Conservation (phyloP, 2,113 vertebrate species). For the Rhinopomastus cyanomelas region DNA sequence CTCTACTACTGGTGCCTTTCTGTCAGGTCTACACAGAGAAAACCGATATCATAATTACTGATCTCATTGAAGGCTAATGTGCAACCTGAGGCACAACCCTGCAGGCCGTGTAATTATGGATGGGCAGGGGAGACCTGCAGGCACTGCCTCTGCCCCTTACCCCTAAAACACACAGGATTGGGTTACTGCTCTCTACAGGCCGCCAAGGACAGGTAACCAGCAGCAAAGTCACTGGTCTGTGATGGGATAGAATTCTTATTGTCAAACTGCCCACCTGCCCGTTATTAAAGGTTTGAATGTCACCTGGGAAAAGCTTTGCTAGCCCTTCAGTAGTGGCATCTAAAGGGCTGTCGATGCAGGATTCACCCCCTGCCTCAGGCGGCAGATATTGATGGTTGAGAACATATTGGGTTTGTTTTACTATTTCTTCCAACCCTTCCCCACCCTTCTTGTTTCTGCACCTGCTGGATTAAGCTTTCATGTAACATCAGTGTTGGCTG, state of each 20-base stretch:
- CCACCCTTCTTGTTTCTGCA: constrained; percentile 10
- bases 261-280: constrained; percentile 60
- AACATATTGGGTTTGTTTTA: constrained; percentile 35
- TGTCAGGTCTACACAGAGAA: constrained; percentile 74
- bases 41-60: constrained; percentile 90
- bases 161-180: constrained; percentile 69
- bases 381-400: constrained; percentile 41
- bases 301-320: constrained; percentile 73
- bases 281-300: constrained; percentile 80
- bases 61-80: constrained; percentile 78
- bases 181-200: constrained; percentile 74
- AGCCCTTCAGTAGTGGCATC: constrained; percentile 65
- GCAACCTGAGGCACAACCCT: constrained; percentile 77
- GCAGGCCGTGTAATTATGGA: constrained; percentile 78
- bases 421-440: constrained; percentile 6
- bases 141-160: constrained; percentile 25
- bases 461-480: constrained; percentile 66
- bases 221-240: constrained; percentile 54
- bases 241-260: constrained; percentile 70
- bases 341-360: constrained; percentile 51
- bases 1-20: constrained; percentile 74
- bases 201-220: constrained; percentile 74
- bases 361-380: constrained; percentile 20
- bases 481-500: constrained; percentile 44
- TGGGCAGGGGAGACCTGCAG: constrained; percentile 60